phyloP scores from a whole-genome alignment of 2,797 vertebrate genomes.

The Peromyscus melanophrys region DNA sequence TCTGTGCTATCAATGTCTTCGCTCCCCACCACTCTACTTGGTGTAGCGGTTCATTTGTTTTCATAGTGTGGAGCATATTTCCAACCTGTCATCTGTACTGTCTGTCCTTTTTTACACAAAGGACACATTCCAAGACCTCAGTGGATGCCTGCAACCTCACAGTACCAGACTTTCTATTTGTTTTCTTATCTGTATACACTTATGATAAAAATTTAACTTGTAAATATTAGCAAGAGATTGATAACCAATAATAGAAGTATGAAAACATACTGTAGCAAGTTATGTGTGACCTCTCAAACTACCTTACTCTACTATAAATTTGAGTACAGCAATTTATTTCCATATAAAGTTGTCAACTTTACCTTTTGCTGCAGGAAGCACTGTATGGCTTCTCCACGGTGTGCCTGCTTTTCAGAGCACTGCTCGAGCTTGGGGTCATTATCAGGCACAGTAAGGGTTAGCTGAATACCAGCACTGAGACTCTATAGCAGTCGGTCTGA shows the following conservation, averaged over 20 bases:
- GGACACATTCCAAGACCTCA: not conserved
- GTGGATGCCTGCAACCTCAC: not conserved
- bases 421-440: not conserved
- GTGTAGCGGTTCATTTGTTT: no score
- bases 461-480: not conserved
- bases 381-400: not conserved
- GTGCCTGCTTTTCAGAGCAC: not conserved
- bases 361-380: not conserved
- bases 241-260: not conserved
- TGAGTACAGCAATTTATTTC: not conserved
- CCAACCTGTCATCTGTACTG: not conserved
- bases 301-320: not conserved
- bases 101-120: not conserved
- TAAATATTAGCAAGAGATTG: not conserved
- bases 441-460: not conserved
- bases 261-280: not conserved
- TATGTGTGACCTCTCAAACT: not conserved
- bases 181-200: not conserved
- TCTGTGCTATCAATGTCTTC: not conserved
- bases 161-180: not conserved
- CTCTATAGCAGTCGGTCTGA: not conserved
- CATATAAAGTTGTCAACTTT: not conserved
- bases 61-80: not conserved
- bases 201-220: not conserved
- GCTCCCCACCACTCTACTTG: not conserved